Conservation (phyloP, 1,140 invertebrate species). For the Trichomalopsis sarcophagae region DNA sequence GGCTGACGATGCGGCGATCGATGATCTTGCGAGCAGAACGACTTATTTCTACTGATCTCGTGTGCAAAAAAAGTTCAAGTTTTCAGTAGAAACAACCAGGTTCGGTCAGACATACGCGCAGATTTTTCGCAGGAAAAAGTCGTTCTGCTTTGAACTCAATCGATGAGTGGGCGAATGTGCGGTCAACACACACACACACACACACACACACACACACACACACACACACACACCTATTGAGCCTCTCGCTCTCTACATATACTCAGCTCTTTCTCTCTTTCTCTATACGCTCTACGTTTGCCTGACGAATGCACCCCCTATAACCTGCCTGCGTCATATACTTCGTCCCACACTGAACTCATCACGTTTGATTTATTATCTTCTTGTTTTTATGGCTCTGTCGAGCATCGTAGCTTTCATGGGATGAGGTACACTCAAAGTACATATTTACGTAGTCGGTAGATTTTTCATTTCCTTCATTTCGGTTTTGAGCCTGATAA, state of each 20-base stretch:
- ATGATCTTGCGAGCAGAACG: background rate
- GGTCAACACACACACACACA: no score
- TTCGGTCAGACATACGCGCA: background rate
- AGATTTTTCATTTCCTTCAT: no score
- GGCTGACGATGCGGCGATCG: background rate
- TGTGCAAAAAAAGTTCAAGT: no score
- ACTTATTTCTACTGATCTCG: background rate
- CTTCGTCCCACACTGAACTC: background rate
- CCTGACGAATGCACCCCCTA: conserved; percentile 15
- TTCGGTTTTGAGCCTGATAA: no score
- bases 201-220: background rate
- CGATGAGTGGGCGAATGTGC: background rate
- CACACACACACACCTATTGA: background rate
- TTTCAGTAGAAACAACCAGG: background rate
- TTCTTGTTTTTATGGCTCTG: background rate
- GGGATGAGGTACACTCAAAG: no score
- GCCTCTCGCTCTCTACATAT: background rate
- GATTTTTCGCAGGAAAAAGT: background rate
- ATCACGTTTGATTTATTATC: background rate
- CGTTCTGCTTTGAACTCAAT: conserved; percentile 26
- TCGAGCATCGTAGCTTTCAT: no score
- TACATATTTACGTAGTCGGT: no score
- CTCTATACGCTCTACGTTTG: background rate
- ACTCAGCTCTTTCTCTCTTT: background rate
- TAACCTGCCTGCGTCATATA: conserved; percentile 18